These are phyloP conservation scores for Tipula confusa DNA, from an alignment of 2,888 invertebrate species.

Conservation along the genomic window DNA sequence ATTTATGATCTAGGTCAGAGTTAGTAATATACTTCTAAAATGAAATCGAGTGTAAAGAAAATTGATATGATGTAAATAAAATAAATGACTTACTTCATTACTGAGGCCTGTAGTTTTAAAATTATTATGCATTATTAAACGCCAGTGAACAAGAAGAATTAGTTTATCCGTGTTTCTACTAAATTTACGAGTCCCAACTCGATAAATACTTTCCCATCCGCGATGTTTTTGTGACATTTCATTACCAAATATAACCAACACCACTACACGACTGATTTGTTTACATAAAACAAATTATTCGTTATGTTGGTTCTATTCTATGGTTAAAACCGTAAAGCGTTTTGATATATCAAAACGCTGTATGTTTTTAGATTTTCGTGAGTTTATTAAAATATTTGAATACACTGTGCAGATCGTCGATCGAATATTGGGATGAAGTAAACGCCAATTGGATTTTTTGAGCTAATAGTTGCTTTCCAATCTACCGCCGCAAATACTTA, in stretches of 20 bases:
- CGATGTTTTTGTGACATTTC: not conserved
- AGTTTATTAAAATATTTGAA: too few species aligned
- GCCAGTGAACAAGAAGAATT: slow-evolving; percentile 21
- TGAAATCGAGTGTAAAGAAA: not conserved
- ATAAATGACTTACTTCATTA: not conserved
- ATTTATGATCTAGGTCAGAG: not conserved
- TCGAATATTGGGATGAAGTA: too few species aligned
- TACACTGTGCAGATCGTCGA: too few species aligned
- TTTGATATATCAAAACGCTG: too few species aligned
- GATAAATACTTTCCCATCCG: not conserved
- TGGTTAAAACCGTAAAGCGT: too few species aligned
- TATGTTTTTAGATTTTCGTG: too few species aligned
- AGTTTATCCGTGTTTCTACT: not conserved
- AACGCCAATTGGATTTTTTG: too few species aligned
- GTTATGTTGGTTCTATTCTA: too few species aligned
- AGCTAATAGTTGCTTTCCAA: too few species aligned
- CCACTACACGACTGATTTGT: not conserved
- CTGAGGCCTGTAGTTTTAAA: not conserved
- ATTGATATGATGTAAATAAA: not conserved
- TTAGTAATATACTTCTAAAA: not conserved
- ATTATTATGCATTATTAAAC: not conserved
- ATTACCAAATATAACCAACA: not conserved
- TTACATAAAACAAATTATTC: too few species aligned
- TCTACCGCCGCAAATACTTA: too few species aligned
- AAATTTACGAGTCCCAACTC: not conserved